Evolutionary conservation across 2,888 invertebrate species (phyloP).

Genomic region (Xylophagus ater): DNA sequence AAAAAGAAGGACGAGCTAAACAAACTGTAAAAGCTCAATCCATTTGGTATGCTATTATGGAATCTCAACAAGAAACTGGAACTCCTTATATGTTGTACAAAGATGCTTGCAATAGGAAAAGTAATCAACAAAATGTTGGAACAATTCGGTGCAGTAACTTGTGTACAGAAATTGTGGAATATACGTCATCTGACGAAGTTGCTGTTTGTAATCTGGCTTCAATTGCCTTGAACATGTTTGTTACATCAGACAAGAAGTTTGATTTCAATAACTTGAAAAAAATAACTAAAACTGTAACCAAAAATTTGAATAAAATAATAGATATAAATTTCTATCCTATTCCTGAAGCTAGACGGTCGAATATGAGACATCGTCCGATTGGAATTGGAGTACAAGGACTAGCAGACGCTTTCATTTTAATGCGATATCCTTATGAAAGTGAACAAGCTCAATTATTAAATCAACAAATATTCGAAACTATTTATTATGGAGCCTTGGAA

Average conservation of each 20-base stretch:
- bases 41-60: slow-evolving; percentile 88
- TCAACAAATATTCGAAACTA: slow-evolving; percentile 93
- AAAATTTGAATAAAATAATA: slow-evolving; percentile 92
- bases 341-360: slow-evolving; percentile 75
- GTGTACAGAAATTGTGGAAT: slow-evolving; percentile 96
- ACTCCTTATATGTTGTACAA: slow-evolving; percentile 96
- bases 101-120: slow-evolving; percentile 93
- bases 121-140: slow-evolving; percentile 95
- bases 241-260: slow-evolving; percentile 61
- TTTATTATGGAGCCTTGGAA: slow-evolving; percentile 94
- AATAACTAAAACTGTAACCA: slow-evolving; percentile 78
- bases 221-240: slow-evolving; percentile 91
- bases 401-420: slow-evolving; percentile 90
- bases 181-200: slow-evolving; percentile 82
- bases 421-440: slow-evolving; percentile 89
- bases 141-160: slow-evolving; percentile 97
- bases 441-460: slow-evolving; percentile 76
- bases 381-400: slow-evolving; percentile 95
- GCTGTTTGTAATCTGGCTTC: slow-evolving; percentile 98
- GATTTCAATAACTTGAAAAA: slow-evolving; percentile 80
- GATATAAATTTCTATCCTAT: slow-evolving; percentile 95
- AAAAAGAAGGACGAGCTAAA: slow-evolving; percentile 59
- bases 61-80: slow-evolving; percentile 94
- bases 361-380: slow-evolving; percentile 74
- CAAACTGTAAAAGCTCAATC: slow-evolving; percentile 69